Evolutionary conservation across 2,797 vertebrate species (phyloP).

Genomic region (Pseudochirops cupreus): DNA sequence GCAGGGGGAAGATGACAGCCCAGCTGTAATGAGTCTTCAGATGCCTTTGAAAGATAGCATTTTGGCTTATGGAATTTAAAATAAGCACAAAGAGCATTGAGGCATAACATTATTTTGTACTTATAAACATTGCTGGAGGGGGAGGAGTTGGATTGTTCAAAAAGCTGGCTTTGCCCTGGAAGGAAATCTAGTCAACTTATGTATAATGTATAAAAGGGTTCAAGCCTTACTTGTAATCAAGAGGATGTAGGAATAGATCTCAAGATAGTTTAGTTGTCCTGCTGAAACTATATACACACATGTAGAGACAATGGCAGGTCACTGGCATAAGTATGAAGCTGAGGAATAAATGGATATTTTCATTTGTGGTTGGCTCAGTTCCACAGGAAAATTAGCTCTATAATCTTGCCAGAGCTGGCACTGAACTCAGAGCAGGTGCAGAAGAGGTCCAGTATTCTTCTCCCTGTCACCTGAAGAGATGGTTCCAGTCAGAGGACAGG

Average conservation of each 20-base stretch:
- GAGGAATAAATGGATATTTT: not conserved
- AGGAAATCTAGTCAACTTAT: not conserved
- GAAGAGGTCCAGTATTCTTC: not conserved
- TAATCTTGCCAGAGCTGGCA: not conserved
- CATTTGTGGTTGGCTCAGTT: not conserved
- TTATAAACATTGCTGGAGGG: not conserved
- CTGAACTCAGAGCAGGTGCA: not conserved
- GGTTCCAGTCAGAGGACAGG: not conserved
- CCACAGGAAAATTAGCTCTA: not conserved
- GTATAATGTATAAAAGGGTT: not conserved
- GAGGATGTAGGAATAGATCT: not conserved
- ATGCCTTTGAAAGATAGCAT: not conserved
- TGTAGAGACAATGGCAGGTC: not conserved
- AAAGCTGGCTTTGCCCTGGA: slow-evolving; percentile 31
- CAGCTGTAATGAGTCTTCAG: not conserved
- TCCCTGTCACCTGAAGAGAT: not conserved
- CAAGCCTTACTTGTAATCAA: not conserved
- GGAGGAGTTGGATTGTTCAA: slow-evolving; percentile 17
- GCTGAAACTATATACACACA: not conserved
- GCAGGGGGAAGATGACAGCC: not conserved
- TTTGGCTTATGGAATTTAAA: not conserved
- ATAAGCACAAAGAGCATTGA: not conserved
- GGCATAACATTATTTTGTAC: not conserved
- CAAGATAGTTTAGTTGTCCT: not conserved
- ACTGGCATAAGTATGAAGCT: not conserved